These are phyloP conservation scores for Melanotaenia maccullochi DNA, from an alignment of 2,797 vertebrate species.

Conservation along the genomic window DNA sequence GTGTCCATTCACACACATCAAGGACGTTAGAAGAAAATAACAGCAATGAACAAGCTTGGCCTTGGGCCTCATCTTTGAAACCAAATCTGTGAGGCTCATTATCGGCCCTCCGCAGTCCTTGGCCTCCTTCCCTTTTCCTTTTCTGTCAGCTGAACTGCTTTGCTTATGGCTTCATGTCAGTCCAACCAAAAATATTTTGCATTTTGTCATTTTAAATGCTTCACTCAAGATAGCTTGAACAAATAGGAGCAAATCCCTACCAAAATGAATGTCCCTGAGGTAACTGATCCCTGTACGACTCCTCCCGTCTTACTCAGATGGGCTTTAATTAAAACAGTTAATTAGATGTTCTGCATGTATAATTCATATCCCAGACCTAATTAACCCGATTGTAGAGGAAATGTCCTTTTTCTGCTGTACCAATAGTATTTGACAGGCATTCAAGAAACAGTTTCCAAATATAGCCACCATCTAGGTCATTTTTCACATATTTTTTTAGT, in stretches of 20 bases:
- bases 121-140: neutral
- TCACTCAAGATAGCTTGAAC: neutral
- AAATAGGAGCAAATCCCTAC: constrained; percentile 18
- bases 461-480: constrained; percentile 42
- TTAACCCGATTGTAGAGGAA: constrained; percentile 51
- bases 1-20: neutral
- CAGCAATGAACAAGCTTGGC: constrained; percentile 20
- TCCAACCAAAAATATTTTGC: neutral
- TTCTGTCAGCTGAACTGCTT: constrained; percentile 1
- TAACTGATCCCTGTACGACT: constrained; percentile 6
- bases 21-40: constrained; percentile 2
- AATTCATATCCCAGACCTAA: constrained; percentile 56
- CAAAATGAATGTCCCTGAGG: constrained; percentile 16
- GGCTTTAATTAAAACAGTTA: constrained; percentile 62
- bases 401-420: constrained; percentile 22
- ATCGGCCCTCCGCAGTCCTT: constrained; percentile 7
- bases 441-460: constrained; percentile 33
- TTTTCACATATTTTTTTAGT: constrained; percentile 20
- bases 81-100: constrained; percentile 17
- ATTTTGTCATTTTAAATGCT: constrained; percentile 1
- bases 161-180: constrained; percentile 2
- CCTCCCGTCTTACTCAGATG: constrained; percentile 26
- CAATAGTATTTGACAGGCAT: constrained; percentile 13
- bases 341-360: constrained; percentile 55
- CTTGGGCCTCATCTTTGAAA: constrained; percentile 24